Conservation (phyloP, 2,113 vertebrate genomes). For the Sclerurus mexicanus region DNA sequence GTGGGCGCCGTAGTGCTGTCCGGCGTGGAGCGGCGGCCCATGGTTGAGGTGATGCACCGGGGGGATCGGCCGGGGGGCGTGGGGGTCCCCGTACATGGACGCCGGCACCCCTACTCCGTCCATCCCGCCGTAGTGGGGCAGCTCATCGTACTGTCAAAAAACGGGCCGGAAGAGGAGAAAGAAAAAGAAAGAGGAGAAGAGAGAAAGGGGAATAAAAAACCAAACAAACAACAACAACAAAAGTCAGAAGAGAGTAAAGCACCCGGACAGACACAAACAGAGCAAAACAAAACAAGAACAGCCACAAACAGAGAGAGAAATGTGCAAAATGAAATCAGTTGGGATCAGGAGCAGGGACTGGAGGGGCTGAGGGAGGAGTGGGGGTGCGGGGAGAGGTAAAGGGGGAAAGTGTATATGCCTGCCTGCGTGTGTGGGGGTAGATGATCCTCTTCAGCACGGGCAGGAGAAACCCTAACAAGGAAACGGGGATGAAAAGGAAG, state of each 20-base stretch:
- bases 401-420: conserved; percentile 22
- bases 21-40: conserved; percentile 96
- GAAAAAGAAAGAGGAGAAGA: not conserved
- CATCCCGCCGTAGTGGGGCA: conserved; percentile 99
- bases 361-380: not conserved
- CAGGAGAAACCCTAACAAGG: conserved; percentile 50
- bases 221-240: conserved; percentile 69
- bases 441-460: conserved; percentile 54
- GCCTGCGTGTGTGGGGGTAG: conserved; percentile 8
- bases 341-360: conserved; percentile 36
- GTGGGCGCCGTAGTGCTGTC: conserved; percentile 98
- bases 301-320: conserved; percentile 52
- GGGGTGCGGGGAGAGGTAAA: conserved; percentile 33
- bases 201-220: not conserved
- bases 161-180: conserved; percentile 60
- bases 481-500: conserved; percentile 57
- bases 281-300: conserved; percentile 55
- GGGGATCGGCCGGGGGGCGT: conserved; percentile 95
- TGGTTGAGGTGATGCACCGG: conserved; percentile 99
- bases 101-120: conserved; percentile 96
- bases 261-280: conserved; percentile 66
- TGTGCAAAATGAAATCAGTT: conserved; percentile 52
- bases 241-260: conserved; percentile 76
- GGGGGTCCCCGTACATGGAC: conserved; percentile 99
- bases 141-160: conserved; percentile 96